phyloP scores from a whole-genome alignment of 2,888 invertebrate genomes.

The Zaprionus obscuricornis region DNA sequence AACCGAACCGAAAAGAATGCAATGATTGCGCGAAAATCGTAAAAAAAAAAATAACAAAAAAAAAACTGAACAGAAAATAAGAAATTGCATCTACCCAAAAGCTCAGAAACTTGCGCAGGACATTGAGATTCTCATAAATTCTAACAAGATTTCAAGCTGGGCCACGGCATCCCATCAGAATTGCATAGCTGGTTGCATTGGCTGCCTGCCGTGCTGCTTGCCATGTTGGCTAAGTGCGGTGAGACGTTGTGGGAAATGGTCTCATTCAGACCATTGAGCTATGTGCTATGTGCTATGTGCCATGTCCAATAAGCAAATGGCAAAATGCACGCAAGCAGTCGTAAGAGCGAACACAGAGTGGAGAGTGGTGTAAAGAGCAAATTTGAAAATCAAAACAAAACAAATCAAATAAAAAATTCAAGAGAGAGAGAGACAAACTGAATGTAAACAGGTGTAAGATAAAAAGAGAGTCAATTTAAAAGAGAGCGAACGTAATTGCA shows the following conservation, averaged over 20 bases:
- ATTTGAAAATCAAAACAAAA: constrained; percentile 45
- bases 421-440: constrained; percentile 32
- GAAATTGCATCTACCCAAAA: constrained; percentile 76
- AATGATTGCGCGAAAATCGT: constrained; percentile 65
- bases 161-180: constrained; percentile 33
- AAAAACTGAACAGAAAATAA: no score
- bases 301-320: constrained; percentile 69
- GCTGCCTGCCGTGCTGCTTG: background rate
- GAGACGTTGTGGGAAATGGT: background rate
- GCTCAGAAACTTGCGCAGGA: constrained; percentile 75
- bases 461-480: constrained; percentile 8
- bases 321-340: constrained; percentile 42
- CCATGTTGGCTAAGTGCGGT: background rate
- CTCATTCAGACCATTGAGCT: constrained; percentile 22
- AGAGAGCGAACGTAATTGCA: constrained; percentile 15
- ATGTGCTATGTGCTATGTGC: constrained; percentile 1
- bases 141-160: constrained; percentile 79
- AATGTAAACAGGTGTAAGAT: constrained; percentile 43
- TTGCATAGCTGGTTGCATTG: constrained; percentile 42
- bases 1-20: constrained; percentile 63
- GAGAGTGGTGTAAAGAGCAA: constrained; percentile 32
- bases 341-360: constrained; percentile 2
- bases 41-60: no score
- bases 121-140: constrained; percentile 77
- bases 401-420: constrained; percentile 32